These are phyloP conservation scores for Chelidonichthys spinosus DNA, from an alignment of 2,797 vertebrate genomes.

Conservation along the genomic window DNA sequence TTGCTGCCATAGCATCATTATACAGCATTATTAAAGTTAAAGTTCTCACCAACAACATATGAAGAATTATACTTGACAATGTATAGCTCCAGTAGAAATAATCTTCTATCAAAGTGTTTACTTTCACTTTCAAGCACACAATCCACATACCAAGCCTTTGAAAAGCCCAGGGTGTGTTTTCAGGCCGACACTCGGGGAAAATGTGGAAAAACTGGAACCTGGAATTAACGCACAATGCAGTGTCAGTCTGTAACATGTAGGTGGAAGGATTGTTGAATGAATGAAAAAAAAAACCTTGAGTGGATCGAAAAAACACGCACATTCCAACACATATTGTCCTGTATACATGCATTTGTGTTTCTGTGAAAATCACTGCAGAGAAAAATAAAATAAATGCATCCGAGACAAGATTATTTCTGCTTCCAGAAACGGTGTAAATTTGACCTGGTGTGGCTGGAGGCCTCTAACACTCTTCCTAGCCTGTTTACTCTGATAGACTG, in stretches of 20 bases:
- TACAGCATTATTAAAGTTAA: not conserved
- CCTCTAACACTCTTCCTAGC: constrained; percentile 20
- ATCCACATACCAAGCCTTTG: no score
- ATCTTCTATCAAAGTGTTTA: no score
- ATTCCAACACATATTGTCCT: constrained; percentile 6
- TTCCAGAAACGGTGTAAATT: constrained; percentile 38
- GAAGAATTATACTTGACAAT: no score
- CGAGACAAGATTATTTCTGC: constrained; percentile 13
- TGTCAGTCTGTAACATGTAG: not conserved
- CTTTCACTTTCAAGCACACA: no score
- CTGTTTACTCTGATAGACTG: constrained; percentile 39
- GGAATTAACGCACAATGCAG: not conserved
- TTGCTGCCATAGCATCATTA: not conserved
- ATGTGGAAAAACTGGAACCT: constrained; percentile 30
- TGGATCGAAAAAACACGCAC: constrained; percentile 1
- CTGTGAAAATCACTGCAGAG: constrained; percentile 28
- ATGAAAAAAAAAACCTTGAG: not conserved
- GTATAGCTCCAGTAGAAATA: no score
- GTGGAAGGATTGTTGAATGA: not conserved
- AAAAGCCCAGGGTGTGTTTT: not conserved
- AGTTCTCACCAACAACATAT: no score
- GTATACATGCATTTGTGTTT: constrained; percentile 1
- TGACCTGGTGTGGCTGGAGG: constrained; percentile 40
- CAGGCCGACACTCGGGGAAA: constrained; percentile 4
- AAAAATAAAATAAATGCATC: constrained; percentile 30